Conservation (phyloP, 2,888 invertebrate species). For the Panorpa germanica region DNA sequence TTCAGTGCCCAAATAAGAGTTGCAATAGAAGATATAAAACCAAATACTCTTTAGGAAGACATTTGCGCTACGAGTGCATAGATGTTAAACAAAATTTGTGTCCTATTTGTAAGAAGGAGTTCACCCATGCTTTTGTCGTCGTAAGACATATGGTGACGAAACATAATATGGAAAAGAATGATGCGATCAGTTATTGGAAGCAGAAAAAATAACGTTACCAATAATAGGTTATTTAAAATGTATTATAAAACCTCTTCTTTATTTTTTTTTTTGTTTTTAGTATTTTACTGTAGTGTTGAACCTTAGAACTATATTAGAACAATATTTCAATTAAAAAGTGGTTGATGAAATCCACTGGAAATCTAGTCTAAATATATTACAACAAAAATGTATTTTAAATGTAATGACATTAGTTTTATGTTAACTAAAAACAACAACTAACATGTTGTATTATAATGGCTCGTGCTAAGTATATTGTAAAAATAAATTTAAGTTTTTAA, state of each 20-base stretch:
- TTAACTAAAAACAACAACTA: too few relatives aligned
- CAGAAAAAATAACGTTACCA: neutral
- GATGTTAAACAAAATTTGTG: slow-evolving; percentile 7
- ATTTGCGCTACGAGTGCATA: slow-evolving; percentile 11
- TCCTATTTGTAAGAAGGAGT: slow-evolving; percentile 9
- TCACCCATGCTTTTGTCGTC: slow-evolving; percentile 10
- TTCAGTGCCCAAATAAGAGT: too few relatives aligned
- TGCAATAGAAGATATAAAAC: slow-evolving; percentile 9
- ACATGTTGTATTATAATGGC: too few relatives aligned
- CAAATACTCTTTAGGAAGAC: slow-evolving; percentile 10
- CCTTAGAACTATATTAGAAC: too few relatives aligned
- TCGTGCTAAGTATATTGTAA: too few relatives aligned
- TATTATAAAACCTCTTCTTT: neutral
- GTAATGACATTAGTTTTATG: too few relatives aligned
- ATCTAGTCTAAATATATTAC: too few relatives aligned
- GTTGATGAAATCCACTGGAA: too few relatives aligned
- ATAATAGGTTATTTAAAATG: neutral
- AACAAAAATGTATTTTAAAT: too few relatives aligned
- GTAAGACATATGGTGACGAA: slow-evolving; percentile 8
- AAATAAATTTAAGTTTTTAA: too few relatives aligned
- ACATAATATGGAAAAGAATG: neutral
- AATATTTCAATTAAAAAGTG: too few relatives aligned
- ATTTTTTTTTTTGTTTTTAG: neutral
- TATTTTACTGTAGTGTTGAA: slow-evolving; percentile 3
- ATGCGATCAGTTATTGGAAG: neutral